Base-by-base conservation (phyloP, 2,113 vertebrate genomes). In the Agapornis roseicollis region DNA sequence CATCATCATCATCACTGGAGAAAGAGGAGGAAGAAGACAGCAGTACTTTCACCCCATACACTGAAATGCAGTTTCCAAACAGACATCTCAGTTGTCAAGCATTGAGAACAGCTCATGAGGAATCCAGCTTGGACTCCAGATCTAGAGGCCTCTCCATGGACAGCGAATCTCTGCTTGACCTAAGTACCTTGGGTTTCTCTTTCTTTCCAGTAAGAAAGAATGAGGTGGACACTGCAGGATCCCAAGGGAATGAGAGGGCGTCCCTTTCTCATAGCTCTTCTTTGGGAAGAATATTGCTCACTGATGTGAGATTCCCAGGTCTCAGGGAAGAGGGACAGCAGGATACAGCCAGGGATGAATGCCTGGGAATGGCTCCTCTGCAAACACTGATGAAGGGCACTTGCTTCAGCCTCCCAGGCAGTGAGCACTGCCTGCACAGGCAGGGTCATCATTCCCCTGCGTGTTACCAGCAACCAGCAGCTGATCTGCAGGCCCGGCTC, bases 1-100 rank as follows among this genome's bases (percentile, higher is more conserved):
- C 49, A 74, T 19, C 31, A 7, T 61, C 53, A 22, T 49, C 44
- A 13, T 56, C 55, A n/a, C 31, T 35, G 56, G 88, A 90, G 5
- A 90, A 96, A 5, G 90, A 95, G 6, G 85, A 96, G 5, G 95
- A 95, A 1, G 97, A 94, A 10, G 81, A 87, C 23, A 70, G 70
- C 7, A 65, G 78, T 12, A 27, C 37, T 70, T 80, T 39, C 61
- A 93, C 50, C 17, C 74, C 64, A 8, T 91, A 94, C 78, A 58
- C 15, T 7, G 77, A 35, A 93, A 74, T 41, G 44, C 74, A 5
- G 7, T 88, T 90, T 71, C 79, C 91, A 44, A 93, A 23, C 87
- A 93, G 71, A 46, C 7, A 9, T 6, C 64, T 41, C 31, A 69
- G 24, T 60, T 35, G 15, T 6, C 88, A 74, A 42, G 8, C 27